A percentile compares a stretch with the other conserved stretches of the same genome.
phyloP scores from a whole-genome alignment of 2,797 vertebrate genomes.

The Sebastes wilsoni region DNA sequence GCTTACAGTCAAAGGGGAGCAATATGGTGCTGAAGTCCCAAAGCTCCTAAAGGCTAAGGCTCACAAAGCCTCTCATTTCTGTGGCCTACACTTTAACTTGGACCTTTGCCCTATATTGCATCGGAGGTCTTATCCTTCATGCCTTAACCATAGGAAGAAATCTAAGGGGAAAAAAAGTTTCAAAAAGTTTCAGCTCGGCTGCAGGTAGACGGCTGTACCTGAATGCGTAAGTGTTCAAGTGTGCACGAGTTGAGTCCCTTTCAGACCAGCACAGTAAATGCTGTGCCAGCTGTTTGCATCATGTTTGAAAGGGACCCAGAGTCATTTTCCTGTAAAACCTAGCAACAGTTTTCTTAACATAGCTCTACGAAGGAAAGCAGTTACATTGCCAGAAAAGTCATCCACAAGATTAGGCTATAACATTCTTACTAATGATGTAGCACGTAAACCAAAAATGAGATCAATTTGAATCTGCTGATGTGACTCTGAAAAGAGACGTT shows the following conservation, averaged over 20 bases:
- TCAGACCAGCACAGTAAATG: neutral
- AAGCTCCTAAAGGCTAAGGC: constrained; percentile 34
- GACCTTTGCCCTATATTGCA: constrained; percentile 9
- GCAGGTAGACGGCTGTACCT: neutral
- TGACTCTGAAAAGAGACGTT: neutral
- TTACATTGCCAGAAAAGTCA: neutral
- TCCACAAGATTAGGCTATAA: neutral
- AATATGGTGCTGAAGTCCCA: constrained; percentile 46
- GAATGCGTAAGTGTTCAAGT: neutral
- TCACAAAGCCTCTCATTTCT: constrained; percentile 55
- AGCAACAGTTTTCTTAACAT: neutral
- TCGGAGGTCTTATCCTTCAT: constrained; percentile 9
- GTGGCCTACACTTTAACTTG: constrained; percentile 25
- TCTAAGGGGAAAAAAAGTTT: neutral
- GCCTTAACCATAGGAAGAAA: constrained; percentile 7
- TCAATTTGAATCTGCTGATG: neutral
- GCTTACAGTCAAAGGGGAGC: constrained; percentile 36
- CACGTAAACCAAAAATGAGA: neutral
- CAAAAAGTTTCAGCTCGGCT: constrained; percentile 1
- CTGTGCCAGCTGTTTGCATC: neutral
- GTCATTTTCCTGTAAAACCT: neutral
- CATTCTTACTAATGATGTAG: neutral
- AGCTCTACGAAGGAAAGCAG: neutral
- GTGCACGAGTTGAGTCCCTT: neutral
- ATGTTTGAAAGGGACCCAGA: neutral